Conservation (phyloP, 2,113 vertebrate species). For the Sminthopsis crassicaudata region DNA sequence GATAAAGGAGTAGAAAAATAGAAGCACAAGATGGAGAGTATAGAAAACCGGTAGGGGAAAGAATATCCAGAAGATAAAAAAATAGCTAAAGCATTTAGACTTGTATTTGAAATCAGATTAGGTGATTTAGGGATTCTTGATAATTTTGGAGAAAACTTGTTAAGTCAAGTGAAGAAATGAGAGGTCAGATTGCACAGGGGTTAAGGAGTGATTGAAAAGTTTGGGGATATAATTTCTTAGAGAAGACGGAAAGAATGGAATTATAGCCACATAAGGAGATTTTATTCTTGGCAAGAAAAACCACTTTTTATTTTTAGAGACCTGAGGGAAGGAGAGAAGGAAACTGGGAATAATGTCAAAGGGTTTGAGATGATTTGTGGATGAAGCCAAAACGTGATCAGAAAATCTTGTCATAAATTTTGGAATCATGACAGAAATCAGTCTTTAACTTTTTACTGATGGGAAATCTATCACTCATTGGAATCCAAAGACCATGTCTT, state of each 20-base stretch:
- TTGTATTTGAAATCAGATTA: background rate
- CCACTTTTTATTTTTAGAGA: background rate
- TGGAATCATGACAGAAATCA: background rate
- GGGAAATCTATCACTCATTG: background rate
- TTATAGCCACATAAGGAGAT: background rate
- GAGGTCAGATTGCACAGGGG: background rate
- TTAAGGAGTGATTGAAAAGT: background rate
- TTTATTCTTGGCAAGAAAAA: background rate
- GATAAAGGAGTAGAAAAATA: background rate
- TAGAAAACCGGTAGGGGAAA: background rate
- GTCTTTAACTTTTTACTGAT: conserved; percentile 47
- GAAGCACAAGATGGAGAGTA: background rate
- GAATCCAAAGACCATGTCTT: background rate
- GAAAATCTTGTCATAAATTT: conserved; percentile 23
- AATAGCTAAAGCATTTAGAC: background rate
- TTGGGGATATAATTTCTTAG: background rate
- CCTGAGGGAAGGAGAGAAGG: too few relatives aligned
- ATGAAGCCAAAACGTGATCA: background rate
- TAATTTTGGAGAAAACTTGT: background rate
- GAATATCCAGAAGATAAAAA: background rate
- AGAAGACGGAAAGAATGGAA: background rate
- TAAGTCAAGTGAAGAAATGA: background rate
- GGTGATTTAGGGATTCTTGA: background rate
- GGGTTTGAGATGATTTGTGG: background rate
- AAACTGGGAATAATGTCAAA: background rate